These are phyloP conservation scores for Macroglossus sobrinus DNA, from an alignment of 2,113 vertebrate species.

Conservation along the genomic window DNA sequence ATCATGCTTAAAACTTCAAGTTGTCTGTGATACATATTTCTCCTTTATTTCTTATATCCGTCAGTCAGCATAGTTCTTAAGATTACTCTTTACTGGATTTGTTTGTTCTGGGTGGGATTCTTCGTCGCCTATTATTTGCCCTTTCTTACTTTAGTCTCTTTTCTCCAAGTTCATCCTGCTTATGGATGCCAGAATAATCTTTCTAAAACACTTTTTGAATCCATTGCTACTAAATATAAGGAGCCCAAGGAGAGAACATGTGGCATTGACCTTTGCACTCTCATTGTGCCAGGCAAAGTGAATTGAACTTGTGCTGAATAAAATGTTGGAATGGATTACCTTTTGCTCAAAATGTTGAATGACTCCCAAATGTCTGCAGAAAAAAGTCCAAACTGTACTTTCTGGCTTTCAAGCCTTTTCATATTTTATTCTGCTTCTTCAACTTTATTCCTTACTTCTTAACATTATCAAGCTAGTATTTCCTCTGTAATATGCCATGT, in stretches of 20 bases:
- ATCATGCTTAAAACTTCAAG: background rate
- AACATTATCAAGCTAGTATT: background rate
- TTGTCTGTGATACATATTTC: background rate
- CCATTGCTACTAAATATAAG: background rate
- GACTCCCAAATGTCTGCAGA: background rate
- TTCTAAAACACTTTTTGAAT: background rate
- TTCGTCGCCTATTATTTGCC: background rate
- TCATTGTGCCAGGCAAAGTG: background rate
- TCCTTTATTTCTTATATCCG: background rate
- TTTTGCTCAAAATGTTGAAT: constrained; percentile 43
- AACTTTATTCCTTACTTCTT: background rate
- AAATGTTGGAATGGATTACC: constrained; percentile 57
- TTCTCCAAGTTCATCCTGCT: background rate
- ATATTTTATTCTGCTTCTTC: background rate
- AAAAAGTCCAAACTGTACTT: constrained; percentile 55
- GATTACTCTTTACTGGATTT: background rate
- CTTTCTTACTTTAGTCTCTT: background rate
- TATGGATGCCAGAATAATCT: background rate
- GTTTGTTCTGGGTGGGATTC: background rate
- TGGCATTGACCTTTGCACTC: constrained; percentile 5
- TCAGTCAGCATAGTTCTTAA: background rate
- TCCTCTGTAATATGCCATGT: background rate
- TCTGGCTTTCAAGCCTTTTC: constrained; percentile 1
- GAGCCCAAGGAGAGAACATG: background rate
- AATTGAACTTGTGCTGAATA: constrained; percentile 43